Evolutionary conservation across 2,113 vertebrate genomes (phyloP).

Genomic region (Cygnus buccinator): DNA sequence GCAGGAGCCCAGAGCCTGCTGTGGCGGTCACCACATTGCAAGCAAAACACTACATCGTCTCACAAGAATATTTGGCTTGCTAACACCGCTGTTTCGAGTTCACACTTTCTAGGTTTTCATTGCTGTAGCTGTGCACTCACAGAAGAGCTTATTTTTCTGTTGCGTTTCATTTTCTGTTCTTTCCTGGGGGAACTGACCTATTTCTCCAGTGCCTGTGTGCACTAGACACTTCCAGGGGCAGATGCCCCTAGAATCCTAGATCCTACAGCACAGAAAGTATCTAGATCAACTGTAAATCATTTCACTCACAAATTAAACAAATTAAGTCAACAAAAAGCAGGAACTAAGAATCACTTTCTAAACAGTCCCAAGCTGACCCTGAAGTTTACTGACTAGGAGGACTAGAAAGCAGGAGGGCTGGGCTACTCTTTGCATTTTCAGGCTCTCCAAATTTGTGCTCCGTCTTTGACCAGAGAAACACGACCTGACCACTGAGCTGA

Average conservation of each 20-base stretch:
- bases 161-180: background rate
- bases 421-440: background rate
- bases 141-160: background rate
- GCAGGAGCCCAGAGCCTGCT: background rate
- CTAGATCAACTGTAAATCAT: background rate
- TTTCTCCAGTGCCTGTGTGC: background rate
- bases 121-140: background rate
- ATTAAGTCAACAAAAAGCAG: background rate
- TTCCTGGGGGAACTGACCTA: background rate
- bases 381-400: background rate
- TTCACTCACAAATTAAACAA: background rate
- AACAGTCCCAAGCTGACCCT: background rate
- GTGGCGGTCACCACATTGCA: background rate
- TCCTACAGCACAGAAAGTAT: background rate
- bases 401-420: background rate
- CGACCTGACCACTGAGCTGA: background rate
- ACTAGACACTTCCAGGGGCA: background rate
- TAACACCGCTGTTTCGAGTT: background rate
- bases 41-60: background rate
- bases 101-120: background rate
- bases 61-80: background rate
- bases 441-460: background rate
- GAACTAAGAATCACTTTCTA: background rate
- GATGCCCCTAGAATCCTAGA: background rate
- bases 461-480: background rate